phyloP scores from a whole-genome alignment of 2,113 vertebrate species.

The Paedocypris sp. region DNA sequence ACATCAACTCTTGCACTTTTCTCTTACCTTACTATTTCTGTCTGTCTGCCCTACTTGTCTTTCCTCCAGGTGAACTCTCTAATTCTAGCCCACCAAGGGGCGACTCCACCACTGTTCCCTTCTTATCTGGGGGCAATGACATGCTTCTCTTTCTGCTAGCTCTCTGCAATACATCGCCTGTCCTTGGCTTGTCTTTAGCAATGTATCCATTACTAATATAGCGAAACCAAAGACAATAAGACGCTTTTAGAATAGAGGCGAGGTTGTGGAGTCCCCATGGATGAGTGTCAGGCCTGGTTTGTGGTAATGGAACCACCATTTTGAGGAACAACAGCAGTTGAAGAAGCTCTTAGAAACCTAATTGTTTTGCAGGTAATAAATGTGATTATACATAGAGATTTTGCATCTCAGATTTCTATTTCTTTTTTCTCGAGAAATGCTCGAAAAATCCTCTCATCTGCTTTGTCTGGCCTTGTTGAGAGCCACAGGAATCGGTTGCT shows the following conservation, averaged over 20 bases:
- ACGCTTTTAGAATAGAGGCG: slow-evolving; percentile 37
- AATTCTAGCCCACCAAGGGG: slow-evolving; percentile 17
- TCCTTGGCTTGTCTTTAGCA: slow-evolving; percentile 46
- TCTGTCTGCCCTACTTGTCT: slow-evolving; percentile 29
- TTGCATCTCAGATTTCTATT: no score
- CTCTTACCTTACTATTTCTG: slow-evolving; percentile 19
- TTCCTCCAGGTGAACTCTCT: slow-evolving; percentile 29
- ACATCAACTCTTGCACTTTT: slow-evolving; percentile 12
- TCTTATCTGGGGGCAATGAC: background rate
- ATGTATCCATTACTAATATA: slow-evolving; percentile 44
- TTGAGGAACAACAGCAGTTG: no score
- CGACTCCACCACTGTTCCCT: background rate
- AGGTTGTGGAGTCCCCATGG: slow-evolving; percentile 23
- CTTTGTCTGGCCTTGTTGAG: no score
- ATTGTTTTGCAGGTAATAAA: no score
- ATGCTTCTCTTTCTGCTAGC: slow-evolving; percentile 6
- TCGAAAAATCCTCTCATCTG: no score
- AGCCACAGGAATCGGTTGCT: slow-evolving; percentile 8
- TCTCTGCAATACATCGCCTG: slow-evolving; percentile 2
- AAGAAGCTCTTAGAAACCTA: no score
- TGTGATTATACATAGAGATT: no score
- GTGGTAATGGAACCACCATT: no score
- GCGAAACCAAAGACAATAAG: slow-evolving; percentile 39
- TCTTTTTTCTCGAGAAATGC: no score
- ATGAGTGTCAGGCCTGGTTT: slow-evolving; percentile 18